These are phyloP conservation scores for Sceliomorpha sp. DNA, from an alignment of 2,888 invertebrate species.

Conservation along the genomic window DNA sequence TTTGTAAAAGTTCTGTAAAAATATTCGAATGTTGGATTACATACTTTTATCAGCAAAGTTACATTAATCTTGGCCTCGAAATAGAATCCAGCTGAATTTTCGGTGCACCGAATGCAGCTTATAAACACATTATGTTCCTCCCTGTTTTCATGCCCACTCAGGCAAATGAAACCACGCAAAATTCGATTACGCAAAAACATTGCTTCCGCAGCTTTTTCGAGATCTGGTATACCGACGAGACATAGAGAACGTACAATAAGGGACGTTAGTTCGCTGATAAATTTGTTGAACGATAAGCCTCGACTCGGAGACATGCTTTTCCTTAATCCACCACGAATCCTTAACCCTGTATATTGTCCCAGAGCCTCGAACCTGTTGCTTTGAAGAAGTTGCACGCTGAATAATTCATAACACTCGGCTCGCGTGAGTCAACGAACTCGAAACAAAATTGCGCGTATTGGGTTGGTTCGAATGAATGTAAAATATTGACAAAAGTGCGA, in stretches of 20 bases:
- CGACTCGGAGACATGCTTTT: constrained; percentile 63
- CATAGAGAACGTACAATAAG: constrained; percentile 4
- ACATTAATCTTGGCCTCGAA: too few relatives aligned
- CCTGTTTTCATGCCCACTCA: too few relatives aligned
- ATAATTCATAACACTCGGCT: constrained; percentile 70
- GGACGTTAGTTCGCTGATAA: constrained; percentile 54
- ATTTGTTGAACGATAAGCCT: constrained; percentile 63
- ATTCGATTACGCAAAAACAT: too few relatives aligned
- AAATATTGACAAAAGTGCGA: constrained; percentile 3
- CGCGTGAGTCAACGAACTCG: constrained; percentile 34
- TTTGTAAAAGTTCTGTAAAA: too few relatives aligned
- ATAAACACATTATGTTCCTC: too few relatives aligned
- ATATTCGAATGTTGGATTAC: too few relatives aligned
- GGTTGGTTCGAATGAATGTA: constrained; percentile 25
- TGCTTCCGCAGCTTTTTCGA: too few relatives aligned
- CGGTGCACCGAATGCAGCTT: too few relatives aligned
- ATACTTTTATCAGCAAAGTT: too few relatives aligned
- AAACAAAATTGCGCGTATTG: constrained; percentile 46
- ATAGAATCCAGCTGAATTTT: too few relatives aligned
- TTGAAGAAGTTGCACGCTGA: constrained; percentile 72
- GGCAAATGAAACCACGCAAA: too few relatives aligned
- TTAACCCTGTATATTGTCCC: constrained; percentile 67
- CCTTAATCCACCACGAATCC: constrained; percentile 74
- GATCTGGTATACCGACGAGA: background rate
- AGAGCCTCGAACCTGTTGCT: constrained; percentile 73